phyloP scores from a whole-genome alignment of 2,797 vertebrate species.

The Monodelphis domestica region DNA sequence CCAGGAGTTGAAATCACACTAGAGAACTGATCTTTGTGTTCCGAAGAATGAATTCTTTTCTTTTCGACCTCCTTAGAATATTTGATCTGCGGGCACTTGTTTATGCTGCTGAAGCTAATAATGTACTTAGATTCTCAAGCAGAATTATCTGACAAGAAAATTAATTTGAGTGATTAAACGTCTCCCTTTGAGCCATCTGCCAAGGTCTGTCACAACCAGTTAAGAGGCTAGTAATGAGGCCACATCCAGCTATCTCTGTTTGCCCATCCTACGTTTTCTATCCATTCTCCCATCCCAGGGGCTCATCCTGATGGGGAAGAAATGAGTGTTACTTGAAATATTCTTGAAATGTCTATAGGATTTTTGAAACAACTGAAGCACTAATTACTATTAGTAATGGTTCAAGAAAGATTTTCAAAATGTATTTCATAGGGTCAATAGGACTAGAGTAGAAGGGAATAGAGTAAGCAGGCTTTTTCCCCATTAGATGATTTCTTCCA shows the following conservation, averaged over 20 bases:
- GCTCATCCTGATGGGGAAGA: neutral
- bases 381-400: neutral
- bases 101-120: neutral
- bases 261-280: neutral
- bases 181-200: neutral
- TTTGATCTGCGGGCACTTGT: neutral
- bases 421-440: neutral
- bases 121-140: neutral
- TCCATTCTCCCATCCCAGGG: neutral
- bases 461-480: too few relatives aligned
- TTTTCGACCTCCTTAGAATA: neutral
- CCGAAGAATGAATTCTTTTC: neutral
- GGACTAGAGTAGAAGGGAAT: neutral
- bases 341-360: neutral
- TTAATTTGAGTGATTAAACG: neutral
- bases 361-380: neutral
- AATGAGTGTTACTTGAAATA: neutral
- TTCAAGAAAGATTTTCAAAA: neutral
- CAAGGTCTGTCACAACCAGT: neutral
- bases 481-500: neutral
- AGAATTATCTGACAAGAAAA: neutral
- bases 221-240: neutral
- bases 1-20: neutral
- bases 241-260: neutral
- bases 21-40: neutral